A percentile compares a stretch with the other conserved stretches of the same genome.
Conservation (phyloP, 1,140 invertebrate genomes). For the Drosophila tristis region DNA sequence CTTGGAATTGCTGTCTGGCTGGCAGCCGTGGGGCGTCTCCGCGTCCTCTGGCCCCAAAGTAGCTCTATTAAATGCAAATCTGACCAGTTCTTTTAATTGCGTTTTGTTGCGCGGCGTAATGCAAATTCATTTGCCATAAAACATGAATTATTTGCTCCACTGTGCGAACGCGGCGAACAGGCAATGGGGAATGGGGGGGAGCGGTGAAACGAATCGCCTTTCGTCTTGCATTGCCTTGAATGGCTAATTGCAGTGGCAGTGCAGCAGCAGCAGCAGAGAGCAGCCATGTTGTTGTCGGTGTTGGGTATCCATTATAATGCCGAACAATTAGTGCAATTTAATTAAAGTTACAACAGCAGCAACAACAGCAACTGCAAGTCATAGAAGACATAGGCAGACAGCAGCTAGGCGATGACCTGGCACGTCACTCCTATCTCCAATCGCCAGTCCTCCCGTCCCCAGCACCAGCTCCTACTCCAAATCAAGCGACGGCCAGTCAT, state of each 20-base stretch:
- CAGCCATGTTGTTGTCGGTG: slow-evolving; percentile 26
- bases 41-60: slow-evolving; percentile 9
- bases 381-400: slow-evolving; percentile 28
- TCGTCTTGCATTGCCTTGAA: slow-evolving; percentile 43
- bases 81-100: slow-evolving; percentile 66
- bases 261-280: not conserved
- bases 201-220: slow-evolving; percentile 36
- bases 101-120: slow-evolving; percentile 34
- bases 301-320: slow-evolving; percentile 70
- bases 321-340: slow-evolving; percentile 81
- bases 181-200: not conserved
- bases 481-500: slow-evolving; percentile 39
- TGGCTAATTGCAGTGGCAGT: slow-evolving; percentile 62
- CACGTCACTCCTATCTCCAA: slow-evolving; percentile 60
- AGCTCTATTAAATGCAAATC: slow-evolving; percentile 77
- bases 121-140: slow-evolving; percentile 62
- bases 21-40: slow-evolving; percentile 41
- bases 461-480: slow-evolving; percentile 18
- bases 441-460: not conserved
- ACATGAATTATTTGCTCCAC: slow-evolving; percentile 55
- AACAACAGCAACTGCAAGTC: slow-evolving; percentile 65
- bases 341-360: slow-evolving; percentile 68
- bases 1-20: slow-evolving; percentile 28
- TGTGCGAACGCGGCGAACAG: slow-evolving; percentile 26
- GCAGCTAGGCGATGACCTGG: slow-evolving; percentile 62